Evolutionary conservation across 2,113 vertebrate genomes (phyloP).

Genomic region (Albula goreensis): DNA sequence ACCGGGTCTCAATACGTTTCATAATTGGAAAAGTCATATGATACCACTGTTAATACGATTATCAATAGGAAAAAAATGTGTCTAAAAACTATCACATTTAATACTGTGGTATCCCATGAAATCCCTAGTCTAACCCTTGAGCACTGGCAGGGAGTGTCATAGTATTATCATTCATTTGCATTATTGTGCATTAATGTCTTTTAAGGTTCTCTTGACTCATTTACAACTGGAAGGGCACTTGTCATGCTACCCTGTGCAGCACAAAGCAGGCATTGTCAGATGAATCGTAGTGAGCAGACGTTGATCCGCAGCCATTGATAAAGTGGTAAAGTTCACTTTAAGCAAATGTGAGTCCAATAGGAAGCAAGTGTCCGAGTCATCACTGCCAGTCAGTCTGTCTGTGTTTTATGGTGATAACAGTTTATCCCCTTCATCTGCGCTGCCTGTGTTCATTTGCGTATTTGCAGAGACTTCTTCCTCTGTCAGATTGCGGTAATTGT

Average conservation of each 20-base stretch:
- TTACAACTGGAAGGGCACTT: not conserved
- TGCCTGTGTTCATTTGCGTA: not conserved
- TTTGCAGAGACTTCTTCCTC: not conserved
- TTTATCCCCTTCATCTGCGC: not conserved
- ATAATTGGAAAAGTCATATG: not conserved
- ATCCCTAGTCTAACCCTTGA: not conserved
- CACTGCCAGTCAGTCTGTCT: not conserved
- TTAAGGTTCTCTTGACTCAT: not conserved
- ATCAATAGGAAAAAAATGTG: not conserved
- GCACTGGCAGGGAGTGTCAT: not conserved
- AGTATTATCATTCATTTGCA: not conserved
- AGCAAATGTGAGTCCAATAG: conserved; percentile 37
- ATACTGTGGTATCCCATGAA: not conserved
- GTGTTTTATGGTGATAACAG: not conserved
- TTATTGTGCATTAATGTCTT: not conserved
- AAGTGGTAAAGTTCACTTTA: conserved; percentile 17
- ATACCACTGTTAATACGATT: not conserved
- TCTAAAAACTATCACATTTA: not conserved
- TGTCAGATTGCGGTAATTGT: not conserved
- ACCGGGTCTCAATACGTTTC: not conserved
- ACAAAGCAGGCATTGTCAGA: conserved; percentile 7
- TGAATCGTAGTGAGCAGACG: not conserved
- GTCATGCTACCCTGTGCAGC: not conserved
- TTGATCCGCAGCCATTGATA: conserved; percentile 9
- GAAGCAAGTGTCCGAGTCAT: not conserved